Conservation (phyloP, 1,140 invertebrate genomes). For the Zaprionus nigranus region DNA sequence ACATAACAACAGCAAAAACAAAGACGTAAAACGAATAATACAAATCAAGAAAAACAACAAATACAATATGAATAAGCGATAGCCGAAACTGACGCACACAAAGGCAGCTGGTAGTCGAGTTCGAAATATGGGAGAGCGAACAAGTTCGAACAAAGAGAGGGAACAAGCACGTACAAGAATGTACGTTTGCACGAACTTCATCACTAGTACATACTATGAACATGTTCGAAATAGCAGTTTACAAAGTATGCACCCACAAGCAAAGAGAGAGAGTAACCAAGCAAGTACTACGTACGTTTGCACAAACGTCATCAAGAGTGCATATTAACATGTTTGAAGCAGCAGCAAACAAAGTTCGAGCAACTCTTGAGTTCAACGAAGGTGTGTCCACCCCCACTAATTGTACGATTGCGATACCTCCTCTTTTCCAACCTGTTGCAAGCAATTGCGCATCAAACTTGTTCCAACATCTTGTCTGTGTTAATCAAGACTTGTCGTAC, state of each 20-base stretch:
- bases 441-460: neutral
- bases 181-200: slow-evolving; percentile 7
- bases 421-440: neutral
- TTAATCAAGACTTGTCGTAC: slow-evolving; percentile 24
- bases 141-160: slow-evolving; percentile 11
- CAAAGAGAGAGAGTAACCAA: neutral
- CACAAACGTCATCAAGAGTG: neutral
- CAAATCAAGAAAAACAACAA: slow-evolving; percentile 47
- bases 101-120: slow-evolving; percentile 35
- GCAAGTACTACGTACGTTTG: neutral
- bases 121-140: slow-evolving; percentile 52
- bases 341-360: neutral
- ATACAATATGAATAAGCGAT: slow-evolving; percentile 59
- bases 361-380: neutral
- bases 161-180: neutral
- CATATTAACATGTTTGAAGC: neutral
- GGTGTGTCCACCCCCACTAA: neutral
- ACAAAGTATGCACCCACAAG: neutral
- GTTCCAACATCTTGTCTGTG: slow-evolving; percentile 15
- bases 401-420: neutral
- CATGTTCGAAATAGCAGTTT: slow-evolving; percentile 2
- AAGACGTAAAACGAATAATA: slow-evolving; percentile 33
- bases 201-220: neutral
- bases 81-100: slow-evolving; percentile 29
- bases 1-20: slow-evolving; percentile 35